Conservation (phyloP, 2,113 vertebrate genomes). For the Platysternon megacephalum region DNA sequence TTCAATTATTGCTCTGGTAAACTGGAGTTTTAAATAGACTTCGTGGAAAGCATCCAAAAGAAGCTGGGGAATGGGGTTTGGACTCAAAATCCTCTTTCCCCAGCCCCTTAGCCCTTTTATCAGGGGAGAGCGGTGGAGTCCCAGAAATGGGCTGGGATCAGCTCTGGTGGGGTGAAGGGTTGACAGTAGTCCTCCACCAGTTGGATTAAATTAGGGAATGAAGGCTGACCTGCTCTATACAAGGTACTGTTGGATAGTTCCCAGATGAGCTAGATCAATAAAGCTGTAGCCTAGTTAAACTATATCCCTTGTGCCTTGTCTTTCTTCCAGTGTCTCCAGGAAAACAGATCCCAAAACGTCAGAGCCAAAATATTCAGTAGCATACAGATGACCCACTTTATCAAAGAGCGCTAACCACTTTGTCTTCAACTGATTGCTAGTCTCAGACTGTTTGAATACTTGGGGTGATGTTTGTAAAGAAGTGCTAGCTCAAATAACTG, state of each 20-base stretch:
- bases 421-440: slow-evolving; percentile 22
- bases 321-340: background rate
- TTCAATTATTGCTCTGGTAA: background rate
- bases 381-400: slow-evolving; percentile 31
- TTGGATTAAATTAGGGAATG: background rate
- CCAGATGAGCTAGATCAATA: background rate
- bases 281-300: slow-evolving; percentile 3
- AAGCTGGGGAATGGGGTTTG: background rate
- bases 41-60: background rate
- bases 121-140: background rate
- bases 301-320: background rate
- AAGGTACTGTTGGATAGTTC: background rate
- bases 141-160: background rate
- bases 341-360: slow-evolving; percentile 25
- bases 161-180: background rate
- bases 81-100: background rate
- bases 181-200: background rate
- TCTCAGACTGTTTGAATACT: background rate
- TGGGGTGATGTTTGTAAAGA: background rate
- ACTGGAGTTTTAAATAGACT: background rate
- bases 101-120: background rate
- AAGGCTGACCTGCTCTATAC: background rate
- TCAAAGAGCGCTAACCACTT: background rate
- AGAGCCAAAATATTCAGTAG: background rate
- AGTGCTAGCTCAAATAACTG: slow-evolving; percentile 12